Percentiles rank a stretch among this genome's conserved stretches.
Conservation (phyloP, 1,140 invertebrate genomes). For the Drosophila bipectinata region DNA sequence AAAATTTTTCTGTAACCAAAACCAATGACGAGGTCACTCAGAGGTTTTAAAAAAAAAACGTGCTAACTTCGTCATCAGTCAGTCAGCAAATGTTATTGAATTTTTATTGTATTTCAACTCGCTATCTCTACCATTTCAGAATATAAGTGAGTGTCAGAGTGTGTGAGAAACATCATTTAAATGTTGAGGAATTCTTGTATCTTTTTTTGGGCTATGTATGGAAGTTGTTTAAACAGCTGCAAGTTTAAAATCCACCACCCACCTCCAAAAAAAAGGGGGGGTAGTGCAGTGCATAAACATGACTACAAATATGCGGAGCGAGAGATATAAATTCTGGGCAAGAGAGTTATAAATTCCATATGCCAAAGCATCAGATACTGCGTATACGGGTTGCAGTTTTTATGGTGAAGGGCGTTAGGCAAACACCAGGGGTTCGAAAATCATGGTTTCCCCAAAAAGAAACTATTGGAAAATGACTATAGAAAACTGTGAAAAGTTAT, state of each 20-base stretch:
- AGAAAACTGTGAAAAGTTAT: neutral
- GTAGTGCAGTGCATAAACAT: slow-evolving; percentile 49
- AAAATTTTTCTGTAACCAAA: slow-evolving; percentile 64
- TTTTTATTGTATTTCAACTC: slow-evolving; percentile 53
- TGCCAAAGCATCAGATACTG: slow-evolving; percentile 59
- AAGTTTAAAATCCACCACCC: slow-evolving; percentile 37
- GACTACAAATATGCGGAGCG: slow-evolving; percentile 35
- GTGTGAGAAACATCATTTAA: slow-evolving; percentile 27
- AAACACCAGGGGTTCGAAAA: slow-evolving; percentile 1
- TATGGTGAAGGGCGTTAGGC: neutral
- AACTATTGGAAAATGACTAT: neutral
- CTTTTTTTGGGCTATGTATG: slow-evolving; percentile 23
- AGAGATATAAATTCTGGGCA: slow-evolving; percentile 36
- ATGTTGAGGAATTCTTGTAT: slow-evolving; percentile 38
- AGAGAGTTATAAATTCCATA: slow-evolving; percentile 64
- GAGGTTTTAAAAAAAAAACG: slow-evolving; percentile 28
- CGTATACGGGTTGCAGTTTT: neutral
- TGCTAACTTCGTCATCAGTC: slow-evolving; percentile 34
- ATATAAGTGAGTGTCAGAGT: neutral
- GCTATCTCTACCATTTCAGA: slow-evolving; percentile 9
- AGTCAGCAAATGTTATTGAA: slow-evolving; percentile 68
- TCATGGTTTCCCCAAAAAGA: neutral
- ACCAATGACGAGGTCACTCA: slow-evolving; percentile 58
- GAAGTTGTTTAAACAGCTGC: slow-evolving; percentile 73
- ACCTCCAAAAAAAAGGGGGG: slow-evolving; percentile 12